These are phyloP conservation scores for Eugnorisma glareosa DNA, from an alignment of 2,888 invertebrate genomes.

Conservation along the genomic window DNA sequence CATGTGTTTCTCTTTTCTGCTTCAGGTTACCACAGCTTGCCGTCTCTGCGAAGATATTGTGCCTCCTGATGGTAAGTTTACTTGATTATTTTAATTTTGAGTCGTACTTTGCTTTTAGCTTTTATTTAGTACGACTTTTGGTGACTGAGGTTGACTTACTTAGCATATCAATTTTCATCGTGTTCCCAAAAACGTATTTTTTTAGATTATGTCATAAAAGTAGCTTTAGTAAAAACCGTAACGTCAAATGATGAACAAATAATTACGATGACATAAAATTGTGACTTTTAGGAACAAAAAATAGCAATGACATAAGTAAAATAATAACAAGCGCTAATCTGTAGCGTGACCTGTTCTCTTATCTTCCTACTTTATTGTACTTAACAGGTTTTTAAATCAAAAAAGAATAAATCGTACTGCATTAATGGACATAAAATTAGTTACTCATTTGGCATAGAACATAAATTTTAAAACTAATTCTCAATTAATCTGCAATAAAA, in stretches of 20 bases:
- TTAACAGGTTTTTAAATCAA: slow-evolving; percentile 47
- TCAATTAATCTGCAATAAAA: slow-evolving; percentile 69
- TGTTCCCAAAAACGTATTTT: background rate
- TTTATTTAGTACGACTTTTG: too few species aligned
- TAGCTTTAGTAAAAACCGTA: background rate
- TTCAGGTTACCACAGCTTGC: slow-evolving; percentile 97
- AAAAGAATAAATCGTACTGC: slow-evolving; percentile 44
- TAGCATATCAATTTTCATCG: background rate
- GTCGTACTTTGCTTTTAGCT: background rate
- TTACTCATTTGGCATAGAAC: slow-evolving; percentile 58
- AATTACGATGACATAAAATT: slow-evolving; percentile 9
- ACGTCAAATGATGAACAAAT: background rate
- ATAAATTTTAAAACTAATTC: slow-evolving; percentile 66
- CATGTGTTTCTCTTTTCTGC: slow-evolving; percentile 76
- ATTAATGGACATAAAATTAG: slow-evolving; percentile 53
- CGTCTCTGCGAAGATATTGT: slow-evolving; percentile 97
- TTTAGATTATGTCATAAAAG: background rate
- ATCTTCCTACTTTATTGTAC: slow-evolving; percentile 49
- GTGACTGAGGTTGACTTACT: background rate
- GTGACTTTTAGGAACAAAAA: slow-evolving; percentile 33
- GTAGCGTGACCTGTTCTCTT: slow-evolving; percentile 51
- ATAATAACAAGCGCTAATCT: slow-evolving; percentile 48
- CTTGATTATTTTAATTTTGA: too few species aligned
- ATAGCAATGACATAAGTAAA: slow-evolving; percentile 40
- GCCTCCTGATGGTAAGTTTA: slow-evolving; percentile 95